Percentiles rank a stretch among this genome's conserved stretches.
phyloP scores from a whole-genome alignment of 1,140 invertebrate species.

The Aphelinus atriplicis region DNA sequence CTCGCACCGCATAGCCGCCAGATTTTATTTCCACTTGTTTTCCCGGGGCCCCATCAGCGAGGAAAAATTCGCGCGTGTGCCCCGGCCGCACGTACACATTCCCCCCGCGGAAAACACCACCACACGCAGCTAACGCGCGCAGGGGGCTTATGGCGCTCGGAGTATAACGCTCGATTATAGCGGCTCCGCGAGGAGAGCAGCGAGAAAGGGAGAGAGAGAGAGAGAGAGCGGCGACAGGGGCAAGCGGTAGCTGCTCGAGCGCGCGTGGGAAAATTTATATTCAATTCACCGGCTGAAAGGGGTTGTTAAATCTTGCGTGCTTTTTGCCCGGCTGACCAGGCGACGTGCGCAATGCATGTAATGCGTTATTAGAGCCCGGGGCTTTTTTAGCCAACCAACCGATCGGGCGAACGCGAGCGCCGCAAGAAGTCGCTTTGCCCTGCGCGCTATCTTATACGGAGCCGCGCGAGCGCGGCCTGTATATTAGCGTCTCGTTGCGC shows the following conservation, averaged over 20 bases:
- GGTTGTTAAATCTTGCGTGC: conserved; percentile 29
- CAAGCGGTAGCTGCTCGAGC: background rate
- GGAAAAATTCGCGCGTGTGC: too few relatives aligned
- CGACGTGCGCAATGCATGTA: conserved; percentile 13
- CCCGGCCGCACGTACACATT: too few relatives aligned
- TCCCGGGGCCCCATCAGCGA: background rate
- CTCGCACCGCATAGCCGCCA: background rate
- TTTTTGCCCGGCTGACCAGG: conserved; percentile 8
- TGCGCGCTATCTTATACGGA: background rate
- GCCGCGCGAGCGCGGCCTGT: too few relatives aligned
- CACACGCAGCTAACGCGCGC: too few relatives aligned
- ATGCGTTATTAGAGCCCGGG: conserved; percentile 23
- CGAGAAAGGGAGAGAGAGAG: background rate
- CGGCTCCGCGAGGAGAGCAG: background rate
- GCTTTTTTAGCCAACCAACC: background rate
- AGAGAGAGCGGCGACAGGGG: conserved; percentile 11
- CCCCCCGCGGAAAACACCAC: too few relatives aligned
- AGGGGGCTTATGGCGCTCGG: background rate
- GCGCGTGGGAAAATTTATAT: conserved; percentile 40
- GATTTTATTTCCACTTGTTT: conserved; percentile 7
- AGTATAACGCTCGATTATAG: background rate
- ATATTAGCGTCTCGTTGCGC: background rate
- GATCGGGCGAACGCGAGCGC: conserved; percentile 1
- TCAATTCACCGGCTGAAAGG: conserved; percentile 32
- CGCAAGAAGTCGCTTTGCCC: conserved; percentile 3